Percentiles rank a stretch among this genome's conserved stretches.
Conservation (phyloP, 2,888 invertebrate species). For the Hemistola chrysoprasaria region DNA sequence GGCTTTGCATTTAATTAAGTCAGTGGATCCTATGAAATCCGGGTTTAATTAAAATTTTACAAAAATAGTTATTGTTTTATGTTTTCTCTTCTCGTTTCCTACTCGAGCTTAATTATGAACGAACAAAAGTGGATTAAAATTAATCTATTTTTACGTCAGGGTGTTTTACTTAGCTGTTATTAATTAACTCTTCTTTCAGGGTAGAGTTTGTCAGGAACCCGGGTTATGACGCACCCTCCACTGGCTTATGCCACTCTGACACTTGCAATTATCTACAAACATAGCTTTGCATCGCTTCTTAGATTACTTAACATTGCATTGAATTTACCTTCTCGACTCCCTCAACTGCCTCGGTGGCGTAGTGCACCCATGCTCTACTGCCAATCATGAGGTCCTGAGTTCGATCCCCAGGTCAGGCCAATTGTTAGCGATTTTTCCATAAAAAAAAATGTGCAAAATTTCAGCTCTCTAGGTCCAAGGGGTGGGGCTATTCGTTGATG, state of each 20-base stretch:
- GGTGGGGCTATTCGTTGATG: too few species aligned
- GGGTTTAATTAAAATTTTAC: constrained; percentile 4
- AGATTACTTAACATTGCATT: too few species aligned
- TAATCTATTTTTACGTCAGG: constrained; percentile 17
- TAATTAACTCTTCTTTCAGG: constrained; percentile 31
- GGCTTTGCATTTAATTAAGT: constrained; percentile 7
- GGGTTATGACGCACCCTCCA: background rate
- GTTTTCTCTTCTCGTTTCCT: constrained; percentile 2
- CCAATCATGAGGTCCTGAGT: too few species aligned
- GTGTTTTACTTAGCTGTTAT: constrained; percentile 30
- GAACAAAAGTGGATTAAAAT: constrained; percentile 14
- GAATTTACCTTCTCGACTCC: too few species aligned
- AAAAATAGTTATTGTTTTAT: constrained; percentile 7
- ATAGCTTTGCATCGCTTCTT: too few species aligned
- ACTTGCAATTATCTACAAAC: constrained; percentile 11
- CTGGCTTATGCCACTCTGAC: background rate
- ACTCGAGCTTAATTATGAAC: constrained; percentile 6
- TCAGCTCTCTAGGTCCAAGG: too few species aligned
- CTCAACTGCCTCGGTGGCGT: too few species aligned
- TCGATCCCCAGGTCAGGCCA: too few species aligned
- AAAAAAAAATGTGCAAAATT: too few species aligned
- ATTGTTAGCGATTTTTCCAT: too few species aligned
- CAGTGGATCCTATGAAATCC: constrained; percentile 1
- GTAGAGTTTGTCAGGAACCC: constrained; percentile 26
- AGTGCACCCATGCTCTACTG: too few species aligned